Percentiles rank a stretch among this genome's conserved stretches.
These are phyloP conservation scores for Podocnemis expansa DNA, from an alignment of 2,113 vertebrate species.

Conservation along the genomic window DNA sequence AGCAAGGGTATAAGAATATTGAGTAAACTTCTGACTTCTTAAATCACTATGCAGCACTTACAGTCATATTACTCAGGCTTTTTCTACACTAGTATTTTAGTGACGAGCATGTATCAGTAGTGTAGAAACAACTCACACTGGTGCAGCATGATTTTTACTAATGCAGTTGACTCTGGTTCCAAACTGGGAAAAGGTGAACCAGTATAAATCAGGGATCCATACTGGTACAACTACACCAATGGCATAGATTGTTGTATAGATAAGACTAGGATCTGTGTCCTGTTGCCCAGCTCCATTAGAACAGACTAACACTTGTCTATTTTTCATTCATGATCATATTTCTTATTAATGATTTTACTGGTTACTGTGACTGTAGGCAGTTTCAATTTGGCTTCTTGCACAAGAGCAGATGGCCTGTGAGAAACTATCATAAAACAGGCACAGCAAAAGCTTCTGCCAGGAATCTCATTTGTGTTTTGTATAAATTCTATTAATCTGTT, in stretches of 20 bases:
- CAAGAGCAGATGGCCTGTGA: not conserved
- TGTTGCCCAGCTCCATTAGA: not conserved
- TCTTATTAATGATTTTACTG: not conserved
- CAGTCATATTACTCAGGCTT: not conserved
- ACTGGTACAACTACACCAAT: not conserved
- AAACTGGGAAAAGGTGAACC: not conserved
- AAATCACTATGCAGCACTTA: not conserved
- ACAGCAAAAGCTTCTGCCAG: not conserved
- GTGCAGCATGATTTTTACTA: not conserved
- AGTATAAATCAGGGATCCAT: not conserved
- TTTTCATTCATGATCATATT: not conserved
- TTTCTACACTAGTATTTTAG: not conserved
- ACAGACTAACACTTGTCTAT: not conserved
- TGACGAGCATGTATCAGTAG: not conserved
- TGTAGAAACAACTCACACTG: not conserved
- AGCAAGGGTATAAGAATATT: not conserved
- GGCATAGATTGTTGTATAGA: not conserved
- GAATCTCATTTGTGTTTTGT: not conserved
- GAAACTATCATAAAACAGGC: not conserved
- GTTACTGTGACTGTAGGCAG: not conserved
- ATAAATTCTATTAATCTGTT: constrained; percentile 17
- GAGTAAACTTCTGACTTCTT: not conserved
- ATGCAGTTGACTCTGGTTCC: not conserved
- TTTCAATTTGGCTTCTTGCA: not conserved
- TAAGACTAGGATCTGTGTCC: not conserved